phyloP scores from a whole-genome alignment of 2,113 vertebrate genomes.

The Mormoops blainvillei region DNA sequence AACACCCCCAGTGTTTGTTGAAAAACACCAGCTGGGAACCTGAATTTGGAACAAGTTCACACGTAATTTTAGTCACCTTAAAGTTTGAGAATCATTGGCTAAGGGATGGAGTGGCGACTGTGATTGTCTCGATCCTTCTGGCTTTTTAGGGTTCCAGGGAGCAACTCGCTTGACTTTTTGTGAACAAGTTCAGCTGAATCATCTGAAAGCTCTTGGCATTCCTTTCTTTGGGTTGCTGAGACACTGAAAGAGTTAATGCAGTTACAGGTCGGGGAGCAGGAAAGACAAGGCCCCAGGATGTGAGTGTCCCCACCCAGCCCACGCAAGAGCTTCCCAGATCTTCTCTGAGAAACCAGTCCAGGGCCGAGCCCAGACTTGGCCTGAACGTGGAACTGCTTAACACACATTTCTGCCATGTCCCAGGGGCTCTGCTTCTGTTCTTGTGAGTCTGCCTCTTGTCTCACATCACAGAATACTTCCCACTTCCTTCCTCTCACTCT shows the following conservation, averaged over 20 bases:
- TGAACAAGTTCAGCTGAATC: not conserved
- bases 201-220: not conserved
- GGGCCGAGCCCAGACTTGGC: not conserved
- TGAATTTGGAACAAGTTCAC: not conserved
- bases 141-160: not conserved
- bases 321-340: not conserved
- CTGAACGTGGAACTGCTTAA: not conserved
- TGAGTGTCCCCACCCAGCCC: not conserved
- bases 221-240: not conserved
- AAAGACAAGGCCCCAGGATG: not conserved
- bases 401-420: not conserved
- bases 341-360: not conserved
- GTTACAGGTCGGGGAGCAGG: not conserved
- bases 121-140: not conserved
- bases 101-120: not conserved
- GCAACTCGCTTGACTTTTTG: constrained; percentile 24
- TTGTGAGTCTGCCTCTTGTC: not conserved
- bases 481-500: not conserved
- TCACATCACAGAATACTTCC: not conserved
- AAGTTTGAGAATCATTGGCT: constrained; percentile 26
- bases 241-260: constrained; percentile 49
- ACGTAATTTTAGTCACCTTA: not conserved
- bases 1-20: not conserved
- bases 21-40: not conserved
- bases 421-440: not conserved